These are phyloP conservation scores for Pristionchus exspectatus DNA, from an alignment of 2,888 invertebrate genomes.

Conservation along the genomic window DNA sequence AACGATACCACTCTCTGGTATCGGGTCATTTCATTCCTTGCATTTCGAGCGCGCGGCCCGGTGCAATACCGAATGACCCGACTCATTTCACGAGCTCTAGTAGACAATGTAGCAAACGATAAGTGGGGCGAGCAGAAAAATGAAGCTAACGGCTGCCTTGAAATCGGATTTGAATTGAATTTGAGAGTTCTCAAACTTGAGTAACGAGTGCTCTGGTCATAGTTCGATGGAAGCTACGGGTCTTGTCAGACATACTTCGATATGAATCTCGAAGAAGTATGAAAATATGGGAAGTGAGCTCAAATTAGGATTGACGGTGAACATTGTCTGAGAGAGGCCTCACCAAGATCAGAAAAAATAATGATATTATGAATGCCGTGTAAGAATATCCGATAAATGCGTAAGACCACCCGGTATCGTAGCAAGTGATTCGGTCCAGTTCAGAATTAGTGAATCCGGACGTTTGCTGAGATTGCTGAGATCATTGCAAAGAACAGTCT, in stretches of 20 bases:
- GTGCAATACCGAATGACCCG: too few relatives aligned
- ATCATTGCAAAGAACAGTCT: too few relatives aligned
- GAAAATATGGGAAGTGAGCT: not conserved
- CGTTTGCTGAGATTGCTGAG: constrained; percentile 2
- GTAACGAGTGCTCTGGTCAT: not conserved
- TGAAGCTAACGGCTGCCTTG: not conserved
- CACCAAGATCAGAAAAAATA: not conserved
- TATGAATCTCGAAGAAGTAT: not conserved
- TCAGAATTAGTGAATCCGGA: not conserved
- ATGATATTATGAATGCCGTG: not conserved
- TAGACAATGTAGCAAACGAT: not conserved
- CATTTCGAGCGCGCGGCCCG: too few relatives aligned
- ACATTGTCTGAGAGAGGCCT: not conserved
- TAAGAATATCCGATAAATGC: not conserved
- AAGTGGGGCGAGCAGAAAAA: not conserved
- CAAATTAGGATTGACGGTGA: not conserved
- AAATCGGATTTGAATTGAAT: not conserved
- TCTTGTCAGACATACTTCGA: not conserved
- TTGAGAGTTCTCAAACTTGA: not conserved
- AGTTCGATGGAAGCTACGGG: not conserved
- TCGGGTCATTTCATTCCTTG: too few relatives aligned
- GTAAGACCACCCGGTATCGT: not conserved
- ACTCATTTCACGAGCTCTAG: too few relatives aligned
- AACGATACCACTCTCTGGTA: too few relatives aligned
- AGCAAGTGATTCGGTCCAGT: not conserved